Evolutionary conservation across 2,888 invertebrate genomes (phyloP).

Genomic region (Parnassius apollo): DNA sequence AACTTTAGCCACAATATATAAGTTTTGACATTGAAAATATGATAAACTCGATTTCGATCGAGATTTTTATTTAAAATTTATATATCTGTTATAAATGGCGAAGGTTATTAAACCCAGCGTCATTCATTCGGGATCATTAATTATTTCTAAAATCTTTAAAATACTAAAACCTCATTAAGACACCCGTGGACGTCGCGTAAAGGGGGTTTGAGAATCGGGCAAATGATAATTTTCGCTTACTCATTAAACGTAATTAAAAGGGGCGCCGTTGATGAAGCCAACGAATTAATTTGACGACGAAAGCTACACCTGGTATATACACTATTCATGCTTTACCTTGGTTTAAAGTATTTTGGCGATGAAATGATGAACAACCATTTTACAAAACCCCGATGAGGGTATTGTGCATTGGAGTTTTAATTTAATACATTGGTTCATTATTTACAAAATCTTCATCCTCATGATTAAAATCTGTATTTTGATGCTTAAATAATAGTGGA

Average conservation of each 20-base stretch:
- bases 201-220: constrained; percentile 67
- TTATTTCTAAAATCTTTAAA: constrained; percentile 72
- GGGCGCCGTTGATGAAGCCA: constrained; percentile 30
- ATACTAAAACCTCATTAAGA: constrained; percentile 77
- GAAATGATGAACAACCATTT: too few relatives aligned
- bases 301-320: neutral
- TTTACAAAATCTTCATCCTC: too few relatives aligned
- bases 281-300: neutral
- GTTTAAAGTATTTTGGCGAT: too few relatives aligned
- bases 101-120: constrained; percentile 32
- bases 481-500: too few relatives aligned
- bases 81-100: constrained; percentile 7
- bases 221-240: constrained; percentile 79
- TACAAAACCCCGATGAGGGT: too few relatives aligned
- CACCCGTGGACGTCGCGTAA: constrained; percentile 54
- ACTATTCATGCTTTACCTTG: neutral
- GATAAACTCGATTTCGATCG: too few relatives aligned
- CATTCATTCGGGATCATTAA: constrained; percentile 62
- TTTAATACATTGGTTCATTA: too few relatives aligned
- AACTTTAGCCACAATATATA: too few relatives aligned
- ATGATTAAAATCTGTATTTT: too few relatives aligned
- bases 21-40: too few relatives aligned
- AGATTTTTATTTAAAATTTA: neutral
- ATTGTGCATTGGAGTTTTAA: too few relatives aligned
- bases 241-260: constrained; percentile 77